These are phyloP conservation scores for Gopherus evgoodei DNA, from an alignment of 2,113 vertebrate species.

Conservation along the genomic window DNA sequence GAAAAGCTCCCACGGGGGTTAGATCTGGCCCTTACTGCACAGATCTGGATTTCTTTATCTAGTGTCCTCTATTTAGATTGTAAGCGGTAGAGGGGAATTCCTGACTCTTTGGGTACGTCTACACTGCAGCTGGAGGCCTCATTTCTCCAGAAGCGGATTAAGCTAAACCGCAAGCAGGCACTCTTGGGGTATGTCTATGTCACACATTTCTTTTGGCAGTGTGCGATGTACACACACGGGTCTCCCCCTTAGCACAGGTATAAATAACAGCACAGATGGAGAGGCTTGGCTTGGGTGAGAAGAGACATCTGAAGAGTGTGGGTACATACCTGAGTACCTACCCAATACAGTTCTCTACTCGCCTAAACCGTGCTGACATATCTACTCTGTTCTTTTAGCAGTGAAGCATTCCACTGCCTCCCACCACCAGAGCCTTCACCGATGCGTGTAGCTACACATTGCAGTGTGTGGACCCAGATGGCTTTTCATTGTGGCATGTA, in stretches of 20 bases:
- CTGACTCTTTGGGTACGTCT: neutral
- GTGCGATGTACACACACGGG: neutral
- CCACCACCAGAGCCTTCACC: neutral
- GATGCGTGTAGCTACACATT: neutral
- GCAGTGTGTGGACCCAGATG: neutral
- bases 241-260: neutral
- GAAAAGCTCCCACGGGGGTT: neutral
- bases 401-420: neutral
- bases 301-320: neutral
- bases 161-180: neutral
- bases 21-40: neutral
- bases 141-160: neutral
- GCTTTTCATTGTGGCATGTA: neutral
- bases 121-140: neutral
- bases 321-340: neutral
- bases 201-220: neutral
- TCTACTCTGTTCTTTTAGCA: too few relatives aligned
- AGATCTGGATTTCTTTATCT: neutral
- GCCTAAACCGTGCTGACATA: too few relatives aligned
- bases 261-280: neutral
- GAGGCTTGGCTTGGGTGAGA: neutral
- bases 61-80: neutral
- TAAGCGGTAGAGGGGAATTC: too few relatives aligned
- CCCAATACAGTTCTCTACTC: neutral
- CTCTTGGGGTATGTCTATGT: neutral